phyloP scores from a whole-genome alignment of 2,113 vertebrate species.

The Centropristis striata region DNA sequence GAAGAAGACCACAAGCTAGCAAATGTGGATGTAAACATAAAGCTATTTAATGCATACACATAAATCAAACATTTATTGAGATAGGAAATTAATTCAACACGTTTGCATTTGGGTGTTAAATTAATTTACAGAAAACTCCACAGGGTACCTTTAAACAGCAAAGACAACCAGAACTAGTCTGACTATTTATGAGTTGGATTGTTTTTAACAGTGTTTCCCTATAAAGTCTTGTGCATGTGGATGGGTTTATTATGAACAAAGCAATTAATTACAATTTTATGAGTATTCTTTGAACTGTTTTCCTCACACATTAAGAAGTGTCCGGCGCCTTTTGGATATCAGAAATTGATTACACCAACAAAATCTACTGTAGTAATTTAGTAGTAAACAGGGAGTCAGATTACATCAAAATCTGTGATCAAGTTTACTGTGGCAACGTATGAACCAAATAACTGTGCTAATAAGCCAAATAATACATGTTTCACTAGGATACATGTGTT shows the following conservation, averaged over 20 bases:
- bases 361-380: not conserved
- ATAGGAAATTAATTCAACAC: not conserved
- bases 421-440: not conserved
- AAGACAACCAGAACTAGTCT: not conserved
- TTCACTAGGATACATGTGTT: not conserved
- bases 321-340: not conserved
- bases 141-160: conserved; percentile 40
- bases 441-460: conserved; percentile 46
- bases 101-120: not conserved
- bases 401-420: conserved; percentile 2
- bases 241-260: conserved; percentile 21
- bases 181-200: conserved; percentile 5
- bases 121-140: conserved; percentile 36
- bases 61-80: too few species aligned
- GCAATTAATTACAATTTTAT: not conserved
- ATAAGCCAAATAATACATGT: conserved; percentile 26
- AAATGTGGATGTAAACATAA: not conserved
- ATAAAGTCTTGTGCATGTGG: not conserved
- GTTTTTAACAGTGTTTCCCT: conserved; percentile 5
- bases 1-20: not conserved
- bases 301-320: conserved; percentile 4
- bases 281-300: not conserved
- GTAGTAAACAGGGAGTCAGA: not conserved
- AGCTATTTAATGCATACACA: not conserved
- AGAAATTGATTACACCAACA: conserved; percentile 6